These are phyloP conservation scores for Vultur gryphus DNA, from an alignment of 2,797 vertebrate species.

Conservation along the genomic window DNA sequence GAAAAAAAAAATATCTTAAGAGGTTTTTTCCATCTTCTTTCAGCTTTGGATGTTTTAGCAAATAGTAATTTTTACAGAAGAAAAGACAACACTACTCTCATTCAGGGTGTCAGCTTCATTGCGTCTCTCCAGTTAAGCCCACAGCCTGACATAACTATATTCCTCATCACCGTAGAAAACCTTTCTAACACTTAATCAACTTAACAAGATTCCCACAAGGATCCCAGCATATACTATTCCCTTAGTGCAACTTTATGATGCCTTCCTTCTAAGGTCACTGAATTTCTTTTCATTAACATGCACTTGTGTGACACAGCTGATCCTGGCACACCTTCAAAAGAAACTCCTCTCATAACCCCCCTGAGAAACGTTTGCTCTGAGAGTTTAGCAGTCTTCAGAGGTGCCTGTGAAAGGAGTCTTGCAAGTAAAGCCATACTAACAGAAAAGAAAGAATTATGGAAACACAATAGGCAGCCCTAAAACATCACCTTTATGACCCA, in stretches of 20 bases:
- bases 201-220: background rate
- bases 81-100: background rate
- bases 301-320: background rate
- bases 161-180: background rate
- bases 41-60: background rate
- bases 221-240: background rate
- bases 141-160: background rate
- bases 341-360: background rate
- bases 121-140: background rate
- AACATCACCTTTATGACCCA: background rate
- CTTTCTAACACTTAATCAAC: background rate
- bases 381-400: background rate
- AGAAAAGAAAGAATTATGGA: background rate
- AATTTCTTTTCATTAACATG: background rate
- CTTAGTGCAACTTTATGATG: background rate
- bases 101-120: background rate
- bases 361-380: background rate
- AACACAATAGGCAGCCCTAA: background rate
- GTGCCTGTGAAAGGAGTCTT: background rate
- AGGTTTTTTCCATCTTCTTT: background rate
- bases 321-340: conserved; percentile 3
- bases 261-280: background rate
- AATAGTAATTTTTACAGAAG: background rate
- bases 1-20: background rate
- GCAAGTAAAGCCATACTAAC: background rate